Conservation (phyloP, 2,888 invertebrate genomes). For the Ectemnius continuus region DNA sequence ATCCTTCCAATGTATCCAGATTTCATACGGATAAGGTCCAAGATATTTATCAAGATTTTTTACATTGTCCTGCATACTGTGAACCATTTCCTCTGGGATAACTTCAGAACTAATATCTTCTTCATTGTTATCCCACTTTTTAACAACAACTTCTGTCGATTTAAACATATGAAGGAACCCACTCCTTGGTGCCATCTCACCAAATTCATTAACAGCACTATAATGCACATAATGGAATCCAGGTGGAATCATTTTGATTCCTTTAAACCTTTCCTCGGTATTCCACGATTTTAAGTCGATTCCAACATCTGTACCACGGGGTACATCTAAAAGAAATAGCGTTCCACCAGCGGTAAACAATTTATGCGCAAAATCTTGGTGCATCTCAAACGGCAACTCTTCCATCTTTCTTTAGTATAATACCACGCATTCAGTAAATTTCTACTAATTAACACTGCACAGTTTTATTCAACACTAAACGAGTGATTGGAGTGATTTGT, state of each 20-base stretch:
- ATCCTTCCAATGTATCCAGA: constrained; percentile 91
- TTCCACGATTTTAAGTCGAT: constrained; percentile 95
- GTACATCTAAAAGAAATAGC: constrained; percentile 91
- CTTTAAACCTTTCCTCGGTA: constrained; percentile 93
- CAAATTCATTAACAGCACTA: constrained; percentile 79
- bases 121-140: constrained; percentile 88
- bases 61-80: constrained; percentile 84
- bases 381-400: constrained; percentile 80
- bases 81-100: constrained; percentile 83
- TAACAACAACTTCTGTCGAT: constrained; percentile 89
- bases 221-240: constrained; percentile 94
- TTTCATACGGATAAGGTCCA: constrained; percentile 95
- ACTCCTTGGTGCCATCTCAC: constrained; percentile 81
- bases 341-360: constrained; percentile 90
- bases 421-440: background rate
- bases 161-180: constrained; percentile 93
- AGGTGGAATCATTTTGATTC: constrained; percentile 99
- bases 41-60: constrained; percentile 87
- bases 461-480: no score
- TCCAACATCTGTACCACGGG: constrained; percentile 96
- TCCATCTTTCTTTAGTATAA: constrained; percentile 24
- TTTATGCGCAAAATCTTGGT: constrained; percentile 86
- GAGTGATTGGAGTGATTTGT: no score
- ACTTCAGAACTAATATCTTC: constrained; percentile 85
- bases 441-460: no score